Conservation (phyloP, 2,797 vertebrate species). For the Phoeniculus purpureus region DNA sequence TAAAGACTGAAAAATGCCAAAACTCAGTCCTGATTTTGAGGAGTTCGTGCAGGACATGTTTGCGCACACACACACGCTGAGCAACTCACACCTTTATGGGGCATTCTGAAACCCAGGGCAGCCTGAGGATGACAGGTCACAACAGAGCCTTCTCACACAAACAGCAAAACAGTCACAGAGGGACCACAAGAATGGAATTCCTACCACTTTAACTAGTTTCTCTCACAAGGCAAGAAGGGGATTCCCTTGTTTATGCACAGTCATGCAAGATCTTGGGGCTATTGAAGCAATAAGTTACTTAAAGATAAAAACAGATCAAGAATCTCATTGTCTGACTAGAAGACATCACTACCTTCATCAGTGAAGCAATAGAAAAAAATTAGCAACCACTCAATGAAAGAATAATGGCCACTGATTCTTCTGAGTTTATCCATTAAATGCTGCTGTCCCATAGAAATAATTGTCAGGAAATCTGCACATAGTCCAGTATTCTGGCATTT, state of each 20-base stretch:
- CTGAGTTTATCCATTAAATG: not conserved
- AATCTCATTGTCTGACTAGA: not conserved
- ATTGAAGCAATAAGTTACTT: not conserved
- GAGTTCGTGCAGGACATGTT: not conserved
- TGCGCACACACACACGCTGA: not conserved
- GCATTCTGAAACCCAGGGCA: not conserved
- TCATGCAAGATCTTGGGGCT: not conserved
- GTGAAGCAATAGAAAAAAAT: not conserved
- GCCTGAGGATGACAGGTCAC: not conserved
- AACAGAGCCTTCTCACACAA: not conserved
- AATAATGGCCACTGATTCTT: not conserved
- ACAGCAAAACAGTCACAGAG: not conserved
- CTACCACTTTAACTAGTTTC: not conserved
- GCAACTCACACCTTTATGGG: not conserved
- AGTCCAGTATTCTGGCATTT: slow-evolving; percentile 8
- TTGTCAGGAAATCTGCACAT: not conserved
- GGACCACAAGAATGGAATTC: not conserved
- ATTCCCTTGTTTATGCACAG: not conserved
- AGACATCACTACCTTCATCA: not conserved
- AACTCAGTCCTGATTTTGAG: not conserved
- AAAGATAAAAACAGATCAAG: not conserved
- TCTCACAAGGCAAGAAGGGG: not conserved
- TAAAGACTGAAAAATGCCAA: not conserved
- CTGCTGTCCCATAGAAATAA: not conserved
- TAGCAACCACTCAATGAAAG: not conserved